phyloP scores from a whole-genome alignment of 2,888 invertebrate genomes.

The Sturmia bella region DNA sequence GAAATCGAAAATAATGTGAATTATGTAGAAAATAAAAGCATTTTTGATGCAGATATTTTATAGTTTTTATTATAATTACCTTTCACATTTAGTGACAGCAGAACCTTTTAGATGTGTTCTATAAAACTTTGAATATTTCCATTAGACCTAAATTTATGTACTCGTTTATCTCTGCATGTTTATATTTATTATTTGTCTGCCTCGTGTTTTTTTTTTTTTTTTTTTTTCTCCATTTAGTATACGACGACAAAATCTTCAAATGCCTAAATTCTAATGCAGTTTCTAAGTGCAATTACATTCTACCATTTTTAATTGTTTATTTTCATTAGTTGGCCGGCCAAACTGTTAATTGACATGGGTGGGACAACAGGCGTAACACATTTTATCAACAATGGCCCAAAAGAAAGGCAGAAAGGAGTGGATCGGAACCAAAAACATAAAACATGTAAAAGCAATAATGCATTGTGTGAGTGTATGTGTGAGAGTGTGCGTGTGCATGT shows the following conservation, averaged over 20 bases:
- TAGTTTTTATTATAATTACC: background rate
- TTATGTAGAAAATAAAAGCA: conserved; percentile 27
- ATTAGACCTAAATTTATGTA: conserved; percentile 25
- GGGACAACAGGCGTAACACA: conserved; percentile 54
- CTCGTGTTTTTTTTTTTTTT: background rate
- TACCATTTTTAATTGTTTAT: conserved; percentile 51
- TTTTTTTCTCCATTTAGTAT: no score
- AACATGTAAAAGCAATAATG: conserved; percentile 27
- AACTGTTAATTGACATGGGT: conserved; percentile 59
- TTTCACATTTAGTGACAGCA: background rate
- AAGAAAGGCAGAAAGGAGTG: conserved; percentile 20
- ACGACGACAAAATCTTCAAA: conserved; percentile 8
- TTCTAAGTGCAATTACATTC: conserved; percentile 48
- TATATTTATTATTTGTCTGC: conserved; percentile 6
- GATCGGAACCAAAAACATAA: background rate
- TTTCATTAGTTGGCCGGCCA: conserved; percentile 26
- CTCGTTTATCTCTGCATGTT: no score
- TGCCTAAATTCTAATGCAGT: conserved; percentile 26
- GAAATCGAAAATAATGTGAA: conserved; percentile 22
- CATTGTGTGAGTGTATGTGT: conserved; percentile 1
- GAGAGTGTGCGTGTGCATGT: no score
- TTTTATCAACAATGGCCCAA: conserved; percentile 43
- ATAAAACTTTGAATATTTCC: background rate
- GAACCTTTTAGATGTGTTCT: background rate
- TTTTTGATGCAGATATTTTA: conserved; percentile 22